Percentiles rank a stretch among this genome's conserved stretches.
Conservation (phyloP, 2,888 invertebrate species). For the Cyrtodaria siliqua region DNA sequence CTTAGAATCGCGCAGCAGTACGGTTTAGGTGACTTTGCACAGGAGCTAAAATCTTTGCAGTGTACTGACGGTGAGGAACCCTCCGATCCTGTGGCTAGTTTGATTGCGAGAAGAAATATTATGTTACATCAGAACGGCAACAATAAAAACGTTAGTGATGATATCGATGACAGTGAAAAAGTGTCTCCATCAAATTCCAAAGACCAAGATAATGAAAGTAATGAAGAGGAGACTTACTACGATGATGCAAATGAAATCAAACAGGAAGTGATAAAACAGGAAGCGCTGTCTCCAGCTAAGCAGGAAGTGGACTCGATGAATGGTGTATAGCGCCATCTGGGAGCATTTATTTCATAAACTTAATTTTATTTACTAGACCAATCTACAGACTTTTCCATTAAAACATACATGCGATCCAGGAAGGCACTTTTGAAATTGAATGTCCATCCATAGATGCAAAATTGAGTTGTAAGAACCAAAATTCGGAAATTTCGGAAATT, state of each 20-base stretch:
- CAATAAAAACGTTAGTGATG: too few species aligned
- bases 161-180: neutral
- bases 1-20: conserved; percentile 86
- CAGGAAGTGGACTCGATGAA: neutral
- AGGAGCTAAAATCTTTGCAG: conserved; percentile 78
- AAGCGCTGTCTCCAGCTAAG: neutral
- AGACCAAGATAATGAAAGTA: neutral
- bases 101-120: too few species aligned
- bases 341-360: too few species aligned
- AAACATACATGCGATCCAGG: too few species aligned
- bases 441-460: too few species aligned
- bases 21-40: conserved; percentile 84
- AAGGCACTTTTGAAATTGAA: too few species aligned
- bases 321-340: neutral
- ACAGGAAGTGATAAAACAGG: conserved; percentile 2
- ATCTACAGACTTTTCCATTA: too few species aligned
- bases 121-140: too few species aligned
- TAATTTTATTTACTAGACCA: too few species aligned
- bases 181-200: neutral
- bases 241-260: neutral
- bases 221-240: neutral
- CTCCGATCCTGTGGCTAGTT: neutral
- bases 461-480: too few species aligned
- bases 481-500: too few species aligned
- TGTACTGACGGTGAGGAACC: conserved; percentile 43